A percentile compares a stretch with the other conserved stretches of the same genome.
phyloP scores from a whole-genome alignment of 1,140 invertebrate species.

The Drosophila carrolli region DNA sequence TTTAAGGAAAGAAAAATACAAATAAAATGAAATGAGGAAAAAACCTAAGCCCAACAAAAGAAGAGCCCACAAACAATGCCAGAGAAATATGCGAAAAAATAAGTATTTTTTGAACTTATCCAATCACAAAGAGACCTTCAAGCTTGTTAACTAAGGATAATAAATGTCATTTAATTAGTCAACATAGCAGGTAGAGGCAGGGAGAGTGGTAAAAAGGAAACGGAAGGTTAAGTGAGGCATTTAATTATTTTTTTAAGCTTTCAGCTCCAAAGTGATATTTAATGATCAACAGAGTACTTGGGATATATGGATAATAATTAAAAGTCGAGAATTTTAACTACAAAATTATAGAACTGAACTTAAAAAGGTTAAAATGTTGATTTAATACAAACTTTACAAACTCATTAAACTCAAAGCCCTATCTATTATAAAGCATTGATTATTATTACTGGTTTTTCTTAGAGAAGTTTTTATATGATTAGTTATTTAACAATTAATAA shows the following conservation, averaged over 20 bases:
- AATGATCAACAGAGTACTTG: neutral
- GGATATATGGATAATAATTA: neutral
- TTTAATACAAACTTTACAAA: too few relatives aligned
- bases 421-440: too few relatives aligned
- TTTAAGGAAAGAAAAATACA: constrained; percentile 29
- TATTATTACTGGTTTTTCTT: too few relatives aligned
- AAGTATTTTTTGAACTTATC: constrained; percentile 6
- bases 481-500: too few relatives aligned
- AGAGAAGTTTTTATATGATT: too few relatives aligned
- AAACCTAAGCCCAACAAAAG: constrained; percentile 14
- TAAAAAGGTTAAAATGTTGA: neutral
- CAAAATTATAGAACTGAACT: neutral
- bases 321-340: neutral
- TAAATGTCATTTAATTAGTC: constrained; percentile 49
- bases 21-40: constrained; percentile 23
- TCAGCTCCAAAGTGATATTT: neutral
- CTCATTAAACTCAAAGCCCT: too few relatives aligned
- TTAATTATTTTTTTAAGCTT: constrained; percentile 4
- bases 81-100: constrained; percentile 1
- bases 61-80: neutral
- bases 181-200: constrained; percentile 19
- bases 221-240: constrained; percentile 42
- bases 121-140: constrained; percentile 34
- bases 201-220: neutral
- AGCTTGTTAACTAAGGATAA: constrained; percentile 47